Percentiles rank a stretch among this genome's conserved stretches.
phyloP scores from a whole-genome alignment of 2,797 vertebrate species.

The Arrhamphus sclerolepis region DNA sequence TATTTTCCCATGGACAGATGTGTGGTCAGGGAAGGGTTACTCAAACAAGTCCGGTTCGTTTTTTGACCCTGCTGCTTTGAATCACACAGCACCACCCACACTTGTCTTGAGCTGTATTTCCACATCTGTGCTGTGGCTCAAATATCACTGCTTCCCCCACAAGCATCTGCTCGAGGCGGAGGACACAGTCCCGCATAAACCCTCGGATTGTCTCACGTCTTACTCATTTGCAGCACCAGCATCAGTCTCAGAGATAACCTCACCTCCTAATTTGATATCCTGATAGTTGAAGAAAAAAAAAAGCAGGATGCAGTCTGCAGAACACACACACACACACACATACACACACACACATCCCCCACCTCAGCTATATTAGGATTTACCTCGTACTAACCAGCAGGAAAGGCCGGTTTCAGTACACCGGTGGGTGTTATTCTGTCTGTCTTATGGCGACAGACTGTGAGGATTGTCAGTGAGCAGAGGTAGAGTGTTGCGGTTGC shows the following conservation, averaged over 20 bases:
- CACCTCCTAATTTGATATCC: constrained; percentile 6
- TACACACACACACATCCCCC: constrained; percentile 2
- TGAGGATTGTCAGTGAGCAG: constrained; percentile 61
- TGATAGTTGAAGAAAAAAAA: background rate
- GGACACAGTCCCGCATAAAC: constrained; percentile 29
- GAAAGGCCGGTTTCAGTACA: constrained; percentile 44
- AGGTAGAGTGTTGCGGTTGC: constrained; percentile 77
- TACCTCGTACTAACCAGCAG: constrained; percentile 38
- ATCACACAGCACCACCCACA: constrained; percentile 65
- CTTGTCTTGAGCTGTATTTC: constrained; percentile 59
- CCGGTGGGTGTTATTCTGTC: constrained; percentile 57
- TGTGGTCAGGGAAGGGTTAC: constrained; percentile 59
- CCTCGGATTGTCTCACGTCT: constrained; percentile 42
- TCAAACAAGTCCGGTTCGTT: constrained; percentile 61
- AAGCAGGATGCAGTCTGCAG: background rate
- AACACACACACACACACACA: constrained; percentile 2
- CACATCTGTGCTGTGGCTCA: constrained; percentile 76
- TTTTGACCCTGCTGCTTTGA: constrained; percentile 59
- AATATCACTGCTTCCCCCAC: constrained; percentile 66
- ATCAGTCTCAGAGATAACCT: constrained; percentile 43
- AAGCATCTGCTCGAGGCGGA: constrained; percentile 55
- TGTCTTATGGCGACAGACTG: constrained; percentile 55
- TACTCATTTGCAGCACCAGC: constrained; percentile 38
- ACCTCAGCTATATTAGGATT: constrained; percentile 20
- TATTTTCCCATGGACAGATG: constrained; percentile 45